Evolutionary conservation across 1,140 invertebrate species (phyloP).

Genomic region (Lucilia cuprina): DNA sequence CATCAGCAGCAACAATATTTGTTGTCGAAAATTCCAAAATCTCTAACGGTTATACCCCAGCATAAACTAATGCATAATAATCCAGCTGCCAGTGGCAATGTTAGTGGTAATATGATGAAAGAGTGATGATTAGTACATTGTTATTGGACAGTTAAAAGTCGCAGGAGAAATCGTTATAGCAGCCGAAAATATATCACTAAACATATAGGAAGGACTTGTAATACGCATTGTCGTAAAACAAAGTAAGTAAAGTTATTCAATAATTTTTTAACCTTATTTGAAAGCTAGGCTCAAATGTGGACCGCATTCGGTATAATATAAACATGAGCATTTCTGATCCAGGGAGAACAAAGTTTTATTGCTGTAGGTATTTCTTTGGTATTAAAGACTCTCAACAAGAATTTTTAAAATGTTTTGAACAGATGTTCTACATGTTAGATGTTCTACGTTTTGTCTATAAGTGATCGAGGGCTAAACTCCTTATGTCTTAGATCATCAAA

Average conservation of each 20-base stretch:
- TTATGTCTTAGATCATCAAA: no score
- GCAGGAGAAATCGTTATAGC: not conserved
- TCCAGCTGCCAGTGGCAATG: slow-evolving; percentile 32
- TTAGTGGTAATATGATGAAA: slow-evolving; percentile 17
- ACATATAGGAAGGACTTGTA: not conserved
- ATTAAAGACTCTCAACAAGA: no score
- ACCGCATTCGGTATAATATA: no score
- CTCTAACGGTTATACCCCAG: slow-evolving; percentile 76
- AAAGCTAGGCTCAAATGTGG: no score
- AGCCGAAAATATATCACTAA: slow-evolving; percentile 7
- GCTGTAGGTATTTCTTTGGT: no score
- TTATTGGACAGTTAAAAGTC: slow-evolving; percentile 37
- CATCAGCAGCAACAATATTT: slow-evolving; percentile 57
- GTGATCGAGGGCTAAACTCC: no score
- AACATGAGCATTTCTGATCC: no score
- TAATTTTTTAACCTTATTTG: no score
- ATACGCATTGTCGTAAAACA: slow-evolving; percentile 22
- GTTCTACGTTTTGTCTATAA: no score
- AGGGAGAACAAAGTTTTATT: no score
- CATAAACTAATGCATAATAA: slow-evolving; percentile 43
- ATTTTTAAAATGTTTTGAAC: no score
- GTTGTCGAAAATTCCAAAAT: slow-evolving; percentile 79
- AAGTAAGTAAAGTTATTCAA: slow-evolving; percentile 1
- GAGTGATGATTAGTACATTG: slow-evolving; percentile 40
- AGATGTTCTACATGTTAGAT: no score